Evolutionary conservation across 2,113 vertebrate species (phyloP).

Genomic region (Laticauda laticaudata): DNA sequence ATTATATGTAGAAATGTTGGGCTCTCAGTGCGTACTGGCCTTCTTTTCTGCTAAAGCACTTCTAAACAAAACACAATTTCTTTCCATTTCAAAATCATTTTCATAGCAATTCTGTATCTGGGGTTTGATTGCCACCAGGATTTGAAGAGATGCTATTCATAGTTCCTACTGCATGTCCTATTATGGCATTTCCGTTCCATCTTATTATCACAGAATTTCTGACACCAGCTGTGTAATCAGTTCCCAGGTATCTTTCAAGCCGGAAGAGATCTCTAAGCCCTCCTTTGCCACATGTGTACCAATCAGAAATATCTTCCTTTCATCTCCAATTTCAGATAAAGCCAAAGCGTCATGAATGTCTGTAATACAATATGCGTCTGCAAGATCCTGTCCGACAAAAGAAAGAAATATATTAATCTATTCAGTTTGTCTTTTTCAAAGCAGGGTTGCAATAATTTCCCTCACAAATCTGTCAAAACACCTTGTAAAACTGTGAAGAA

Average conservation of each 20-base stretch:
- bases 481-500: background rate
- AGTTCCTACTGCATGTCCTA: slow-evolving; percentile 5
- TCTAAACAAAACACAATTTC: slow-evolving; percentile 39
- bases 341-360: slow-evolving; percentile 86
- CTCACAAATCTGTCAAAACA: background rate
- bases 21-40: background rate
- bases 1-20: background rate
- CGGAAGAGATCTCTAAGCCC: slow-evolving; percentile 71
- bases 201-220: slow-evolving; percentile 54
- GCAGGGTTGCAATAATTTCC: background rate
- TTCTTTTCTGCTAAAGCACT: background rate
- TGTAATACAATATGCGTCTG: slow-evolving; percentile 82
- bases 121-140: slow-evolving; percentile 34
- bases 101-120: slow-evolving; percentile 33
- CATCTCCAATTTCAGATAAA: slow-evolving; percentile 79
- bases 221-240: slow-evolving; percentile 83
- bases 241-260: slow-evolving; percentile 83
- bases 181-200: background rate
- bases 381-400: slow-evolving; percentile 76
- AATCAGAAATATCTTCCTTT: slow-evolving; percentile 86
- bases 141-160: slow-evolving; percentile 12
- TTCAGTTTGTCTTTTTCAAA: background rate
- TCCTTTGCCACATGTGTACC: slow-evolving; percentile 78
- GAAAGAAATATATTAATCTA: slow-evolving; percentile 29
- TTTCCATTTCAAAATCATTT: slow-evolving; percentile 34